Evolutionary conservation across 2,888 invertebrate species (phyloP), one percentile per base, ranked within the genome.

Genomic region (Diplolepis rosae): DNA sequence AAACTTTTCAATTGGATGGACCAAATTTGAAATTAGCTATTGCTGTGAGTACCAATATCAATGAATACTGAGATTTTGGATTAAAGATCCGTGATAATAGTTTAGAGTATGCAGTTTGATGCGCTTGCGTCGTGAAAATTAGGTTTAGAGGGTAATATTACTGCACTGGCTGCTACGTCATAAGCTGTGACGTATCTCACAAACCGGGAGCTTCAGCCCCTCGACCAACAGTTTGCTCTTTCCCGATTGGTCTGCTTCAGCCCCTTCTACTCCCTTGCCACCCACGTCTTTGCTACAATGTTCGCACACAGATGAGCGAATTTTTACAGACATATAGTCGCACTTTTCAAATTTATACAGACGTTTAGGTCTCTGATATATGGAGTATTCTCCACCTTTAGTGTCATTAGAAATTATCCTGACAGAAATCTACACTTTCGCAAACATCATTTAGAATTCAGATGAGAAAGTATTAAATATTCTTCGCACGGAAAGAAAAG

Each of bases 51-150:
- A n/a, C n/a, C n/a, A n/a, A 2, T 56, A 22, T 56, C 24, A 35
- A 56, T 56, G 35, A 32, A 52, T 28, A 11, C 15, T 15, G 45
- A 45, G 45, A 50, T 56, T 22, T 32, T 56, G 56, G 56, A 56
- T 56, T 35, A 18, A 1, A 56, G 13, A 32, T 35, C 24, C 6
- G 39, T 24, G 39, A 27, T 42, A 24, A 45, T 61, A 35, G 35
- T 42, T 42, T 15, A 39, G n/a, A 39, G 24, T 61, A 61, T 22
- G n/a, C 27, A 48, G 48, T 11, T 22, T 15, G 9, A 48, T 22
- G 39, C 61, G 61, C 61, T 61, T 39, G 61, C 61, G 61, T 61
- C 35, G 39, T 61, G 61, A 42, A 61, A 61, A 61, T 61, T 61
- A 61, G 56, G 56, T 56, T 56, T 56, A 56, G 35, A 56, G 61